A percentile compares a stretch with the other conserved stretches of the same genome.
Conservation (phyloP, 2,113 vertebrate species). For the Microtus pennsylvanicus region DNA sequence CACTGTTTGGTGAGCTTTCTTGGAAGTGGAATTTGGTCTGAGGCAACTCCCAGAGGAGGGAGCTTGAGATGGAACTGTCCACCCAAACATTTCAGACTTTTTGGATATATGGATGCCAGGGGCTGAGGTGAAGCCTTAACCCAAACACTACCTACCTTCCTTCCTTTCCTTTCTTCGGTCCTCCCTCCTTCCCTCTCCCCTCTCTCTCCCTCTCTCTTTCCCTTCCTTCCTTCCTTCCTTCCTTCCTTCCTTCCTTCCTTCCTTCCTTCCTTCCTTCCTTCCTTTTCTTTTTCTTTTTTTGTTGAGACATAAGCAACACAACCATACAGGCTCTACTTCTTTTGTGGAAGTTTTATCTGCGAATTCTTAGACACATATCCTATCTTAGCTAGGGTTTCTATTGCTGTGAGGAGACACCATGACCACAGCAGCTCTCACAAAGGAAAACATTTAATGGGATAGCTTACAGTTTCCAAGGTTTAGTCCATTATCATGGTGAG, state of each 20-base stretch:
- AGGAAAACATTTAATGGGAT: not conserved
- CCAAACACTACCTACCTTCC: not conserved
- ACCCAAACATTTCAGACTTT: too few species aligned
- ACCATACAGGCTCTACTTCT: not conserved
- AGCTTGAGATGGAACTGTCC: too few species aligned
- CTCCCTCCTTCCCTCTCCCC: fast-evolving
- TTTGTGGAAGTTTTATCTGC: not conserved
- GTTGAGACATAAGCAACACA: not conserved
- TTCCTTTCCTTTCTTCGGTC: not conserved
- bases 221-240: too few species aligned
- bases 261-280: too few species aligned
- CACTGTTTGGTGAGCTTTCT: fast-evolving
- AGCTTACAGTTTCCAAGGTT: not conserved
- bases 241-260: too few species aligned
- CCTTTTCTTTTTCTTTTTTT: too few species aligned
- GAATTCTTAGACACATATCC: not conserved
- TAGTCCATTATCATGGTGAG: not conserved
- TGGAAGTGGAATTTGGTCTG: too few species aligned
- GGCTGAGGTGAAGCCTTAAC: too few species aligned
- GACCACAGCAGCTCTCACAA: not conserved
- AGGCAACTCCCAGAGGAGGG: too few species aligned
- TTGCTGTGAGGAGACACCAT: not conserved
- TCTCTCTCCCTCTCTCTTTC: too few species aligned
- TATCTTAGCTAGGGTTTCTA: not conserved
- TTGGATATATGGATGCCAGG: too few species aligned